phyloP scores from a whole-genome alignment of 2,113 vertebrate genomes.

The Mesitornis unicolor region DNA sequence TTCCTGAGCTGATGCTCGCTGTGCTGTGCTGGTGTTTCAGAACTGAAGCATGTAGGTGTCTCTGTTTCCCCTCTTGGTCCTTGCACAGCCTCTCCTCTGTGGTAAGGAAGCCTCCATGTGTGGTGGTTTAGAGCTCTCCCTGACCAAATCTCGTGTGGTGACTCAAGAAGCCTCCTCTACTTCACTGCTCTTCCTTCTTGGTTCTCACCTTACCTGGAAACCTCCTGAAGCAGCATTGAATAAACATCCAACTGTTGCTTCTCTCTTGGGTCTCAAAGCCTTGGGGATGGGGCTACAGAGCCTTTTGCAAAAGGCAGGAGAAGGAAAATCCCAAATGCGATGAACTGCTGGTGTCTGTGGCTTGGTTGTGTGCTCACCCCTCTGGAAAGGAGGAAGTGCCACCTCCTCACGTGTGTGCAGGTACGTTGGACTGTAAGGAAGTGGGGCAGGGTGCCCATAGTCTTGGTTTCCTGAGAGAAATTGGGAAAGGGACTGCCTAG shows the following conservation, averaged over 20 bases:
- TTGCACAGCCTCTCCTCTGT: not conserved
- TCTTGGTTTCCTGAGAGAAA: not conserved
- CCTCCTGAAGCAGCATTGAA: not conserved
- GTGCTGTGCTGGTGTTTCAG: not conserved
- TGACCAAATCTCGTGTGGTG: not conserved
- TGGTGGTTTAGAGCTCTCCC: not conserved
- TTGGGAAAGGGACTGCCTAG: not conserved
- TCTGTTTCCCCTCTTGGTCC: not conserved
- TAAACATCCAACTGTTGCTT: not conserved
- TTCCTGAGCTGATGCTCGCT: not conserved
- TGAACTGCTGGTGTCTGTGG: not conserved
- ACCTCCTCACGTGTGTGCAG: not conserved
- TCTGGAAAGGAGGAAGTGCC: not conserved
- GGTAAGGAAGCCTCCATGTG: not conserved
- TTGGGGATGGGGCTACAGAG: not conserved
- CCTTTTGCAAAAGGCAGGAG: not conserved
- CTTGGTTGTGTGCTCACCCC: fast-evolving
- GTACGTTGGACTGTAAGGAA: not conserved
- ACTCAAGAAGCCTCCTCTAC: not conserved
- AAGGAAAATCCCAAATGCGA: not conserved
- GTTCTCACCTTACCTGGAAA: not conserved
- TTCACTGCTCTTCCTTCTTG: not conserved
- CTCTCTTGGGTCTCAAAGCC: not conserved
- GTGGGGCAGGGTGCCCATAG: not conserved
- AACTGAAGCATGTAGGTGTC: not conserved